These are phyloP conservation scores for Diuraphis noxia DNA, from an alignment of 1,140 invertebrate species.

Conservation along the genomic window DNA sequence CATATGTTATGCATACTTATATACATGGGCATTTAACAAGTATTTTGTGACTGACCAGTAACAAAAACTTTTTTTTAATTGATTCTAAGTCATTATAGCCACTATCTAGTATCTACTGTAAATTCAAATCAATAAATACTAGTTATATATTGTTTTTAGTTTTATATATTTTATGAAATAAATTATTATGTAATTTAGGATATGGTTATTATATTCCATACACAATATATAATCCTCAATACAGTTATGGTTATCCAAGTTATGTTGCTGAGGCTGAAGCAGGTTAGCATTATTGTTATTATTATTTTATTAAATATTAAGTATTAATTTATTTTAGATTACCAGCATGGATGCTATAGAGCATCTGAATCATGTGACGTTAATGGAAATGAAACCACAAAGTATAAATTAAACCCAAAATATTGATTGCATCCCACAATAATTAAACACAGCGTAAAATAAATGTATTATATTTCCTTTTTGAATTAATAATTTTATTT, in stretches of 20 bases:
- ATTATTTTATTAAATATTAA: no score
- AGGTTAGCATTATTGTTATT: not conserved
- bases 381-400: conserved; percentile 23
- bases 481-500: conserved; percentile 47
- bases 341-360: conserved; percentile 31
- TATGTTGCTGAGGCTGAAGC: conserved; percentile 49
- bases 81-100: no score
- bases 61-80: no score
- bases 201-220: conserved; percentile 38
- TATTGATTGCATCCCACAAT: conserved; percentile 36
- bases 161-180: not conserved
- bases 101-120: no score
- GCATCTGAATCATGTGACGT: conserved; percentile 24
- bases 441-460: conserved; percentile 39
- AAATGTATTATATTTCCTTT: conserved; percentile 38
- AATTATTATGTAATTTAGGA: not conserved
- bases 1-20: no score
- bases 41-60: no score
- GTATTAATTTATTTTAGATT: conserved; percentile 5
- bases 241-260: conserved; percentile 54
- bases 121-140: not conserved
- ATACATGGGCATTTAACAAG: no score
- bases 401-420: conserved; percentile 35
- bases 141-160: not conserved
- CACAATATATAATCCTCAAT: conserved; percentile 20